phyloP scores from a whole-genome alignment of 1,140 invertebrate species.

The Colletes gigas region DNA sequence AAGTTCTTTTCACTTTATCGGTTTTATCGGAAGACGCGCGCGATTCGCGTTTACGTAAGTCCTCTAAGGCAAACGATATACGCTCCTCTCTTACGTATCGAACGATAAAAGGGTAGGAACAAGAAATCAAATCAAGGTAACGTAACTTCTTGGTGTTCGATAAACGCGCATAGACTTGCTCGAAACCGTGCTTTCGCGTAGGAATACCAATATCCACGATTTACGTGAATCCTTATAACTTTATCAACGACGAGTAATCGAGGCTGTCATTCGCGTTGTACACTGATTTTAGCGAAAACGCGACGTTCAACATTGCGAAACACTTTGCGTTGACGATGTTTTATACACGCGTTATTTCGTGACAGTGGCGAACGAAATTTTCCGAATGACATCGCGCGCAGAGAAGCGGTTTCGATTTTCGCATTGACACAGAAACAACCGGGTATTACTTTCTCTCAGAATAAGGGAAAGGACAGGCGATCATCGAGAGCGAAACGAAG shows the following conservation, averaged over 20 bases:
- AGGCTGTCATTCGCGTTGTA: conserved; percentile 12
- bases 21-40: background rate
- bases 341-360: conserved; percentile 11
- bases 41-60: conserved; percentile 20
- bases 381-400: background rate
- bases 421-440: background rate
- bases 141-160: background rate
- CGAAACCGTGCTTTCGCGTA: background rate
- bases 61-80: background rate
- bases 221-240: background rate
- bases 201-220: conserved; percentile 23
- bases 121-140: conserved; percentile 13
- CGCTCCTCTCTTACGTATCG: background rate
- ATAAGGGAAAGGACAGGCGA: conserved; percentile 1
- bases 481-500: background rate
- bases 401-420: background rate
- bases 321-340: background rate
- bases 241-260: background rate
- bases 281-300: background rate
- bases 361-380: conserved; percentile 1
- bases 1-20: background rate
- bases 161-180: no score
- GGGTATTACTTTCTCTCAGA: conserved; percentile 11
- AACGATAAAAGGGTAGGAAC: background rate
- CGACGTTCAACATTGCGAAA: background rate